Conservation (phyloP, 2,113 vertebrate species). For the Corythornis madagascariensis region DNA sequence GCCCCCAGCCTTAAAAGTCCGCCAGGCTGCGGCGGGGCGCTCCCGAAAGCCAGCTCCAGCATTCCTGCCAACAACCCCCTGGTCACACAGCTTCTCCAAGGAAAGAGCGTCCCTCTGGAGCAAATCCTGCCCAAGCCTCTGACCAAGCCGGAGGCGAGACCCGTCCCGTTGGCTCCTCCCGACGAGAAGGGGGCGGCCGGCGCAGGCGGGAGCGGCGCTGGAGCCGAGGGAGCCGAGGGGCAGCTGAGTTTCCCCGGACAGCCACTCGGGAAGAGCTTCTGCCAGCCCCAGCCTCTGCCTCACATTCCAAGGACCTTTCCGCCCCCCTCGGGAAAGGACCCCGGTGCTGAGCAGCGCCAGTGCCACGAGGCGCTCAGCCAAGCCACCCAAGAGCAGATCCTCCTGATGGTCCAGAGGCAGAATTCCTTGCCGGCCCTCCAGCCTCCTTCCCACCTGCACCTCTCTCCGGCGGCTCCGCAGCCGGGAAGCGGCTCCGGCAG, state of each 20-base stretch:
- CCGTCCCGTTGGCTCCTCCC: slow-evolving; percentile 10
- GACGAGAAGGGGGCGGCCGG: slow-evolving; percentile 56
- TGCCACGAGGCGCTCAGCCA: slow-evolving; percentile 83
- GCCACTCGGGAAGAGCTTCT: slow-evolving; percentile 60
- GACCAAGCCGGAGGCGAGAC: slow-evolving; percentile 79
- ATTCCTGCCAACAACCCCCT: slow-evolving; percentile 95
- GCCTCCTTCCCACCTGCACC: slow-evolving; percentile 73
- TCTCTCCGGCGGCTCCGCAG: slow-evolving; percentile 70
- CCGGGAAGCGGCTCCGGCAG: slow-evolving; percentile 71
- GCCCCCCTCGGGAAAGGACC: slow-evolving; percentile 65
- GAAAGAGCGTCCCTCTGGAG: slow-evolving; percentile 91
- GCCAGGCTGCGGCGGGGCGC: slow-evolving; percentile 28
- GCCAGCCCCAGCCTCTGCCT: slow-evolving; percentile 70
- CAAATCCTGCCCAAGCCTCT: slow-evolving; percentile 90
- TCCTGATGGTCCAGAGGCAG: slow-evolving; percentile 82
- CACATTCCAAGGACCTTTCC: slow-evolving; percentile 68
- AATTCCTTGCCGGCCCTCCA: slow-evolving; percentile 65
- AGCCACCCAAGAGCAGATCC: slow-evolving; percentile 86
- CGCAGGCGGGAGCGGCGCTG: neutral
- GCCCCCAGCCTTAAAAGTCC: slow-evolving; percentile 62
- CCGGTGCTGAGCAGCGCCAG: slow-evolving; percentile 18
- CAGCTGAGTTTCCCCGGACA: neutral
- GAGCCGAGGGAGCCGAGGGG: slow-evolving; percentile 55
- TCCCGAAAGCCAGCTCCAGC: slow-evolving; percentile 76
- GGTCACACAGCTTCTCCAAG: slow-evolving; percentile 93